A percentile compares a stretch with the other conserved stretches of the same genome.
These are phyloP conservation scores for Xiphorhynchus erythropygius DNA, from an alignment of 2,797 vertebrate species.

Conservation along the genomic window DNA sequence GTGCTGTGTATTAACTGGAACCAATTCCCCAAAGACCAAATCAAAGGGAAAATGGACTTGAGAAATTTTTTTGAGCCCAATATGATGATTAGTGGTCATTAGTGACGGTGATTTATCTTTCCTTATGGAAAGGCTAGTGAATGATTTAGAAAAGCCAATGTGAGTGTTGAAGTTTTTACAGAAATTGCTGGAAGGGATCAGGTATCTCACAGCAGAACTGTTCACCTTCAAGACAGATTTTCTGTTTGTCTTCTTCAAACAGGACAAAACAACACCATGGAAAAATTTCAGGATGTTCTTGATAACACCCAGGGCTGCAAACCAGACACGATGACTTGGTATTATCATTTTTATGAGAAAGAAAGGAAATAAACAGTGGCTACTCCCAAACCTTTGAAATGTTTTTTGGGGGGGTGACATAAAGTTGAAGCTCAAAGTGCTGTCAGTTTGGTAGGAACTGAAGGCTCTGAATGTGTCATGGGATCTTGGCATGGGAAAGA, in stretches of 20 bases:
- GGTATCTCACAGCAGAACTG: slow-evolving; percentile 1
- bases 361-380: slow-evolving; percentile 1
- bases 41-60: slow-evolving; percentile 49
- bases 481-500: background rate
- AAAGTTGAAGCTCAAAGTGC: background rate
- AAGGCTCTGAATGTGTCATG: background rate
- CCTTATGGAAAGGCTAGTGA: background rate
- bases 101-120: slow-evolving; percentile 54
- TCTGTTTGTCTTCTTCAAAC: slow-evolving; percentile 53
- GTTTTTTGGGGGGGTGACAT: background rate
- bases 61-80: background rate
- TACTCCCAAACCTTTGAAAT: background rate
- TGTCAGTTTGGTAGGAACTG: background rate
- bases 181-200: slow-evolving; percentile 1
- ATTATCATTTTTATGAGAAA: slow-evolving; percentile 34
- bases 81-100: slow-evolving; percentile 59
- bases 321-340: slow-evolving; percentile 24
- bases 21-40: slow-evolving; percentile 25
- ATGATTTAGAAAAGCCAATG: slow-evolving; percentile 40
- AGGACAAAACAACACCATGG: slow-evolving; percentile 14
- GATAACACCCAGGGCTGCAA: slow-evolving; percentile 47
- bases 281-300: slow-evolving; percentile 60
- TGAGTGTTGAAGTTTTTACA: slow-evolving; percentile 6
- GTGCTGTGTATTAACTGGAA: slow-evolving; percentile 37
- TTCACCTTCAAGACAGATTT: slow-evolving; percentile 13